Base-by-base conservation (phyloP, 2,797 vertebrate species). In the Sebastes wilsoni region DNA sequence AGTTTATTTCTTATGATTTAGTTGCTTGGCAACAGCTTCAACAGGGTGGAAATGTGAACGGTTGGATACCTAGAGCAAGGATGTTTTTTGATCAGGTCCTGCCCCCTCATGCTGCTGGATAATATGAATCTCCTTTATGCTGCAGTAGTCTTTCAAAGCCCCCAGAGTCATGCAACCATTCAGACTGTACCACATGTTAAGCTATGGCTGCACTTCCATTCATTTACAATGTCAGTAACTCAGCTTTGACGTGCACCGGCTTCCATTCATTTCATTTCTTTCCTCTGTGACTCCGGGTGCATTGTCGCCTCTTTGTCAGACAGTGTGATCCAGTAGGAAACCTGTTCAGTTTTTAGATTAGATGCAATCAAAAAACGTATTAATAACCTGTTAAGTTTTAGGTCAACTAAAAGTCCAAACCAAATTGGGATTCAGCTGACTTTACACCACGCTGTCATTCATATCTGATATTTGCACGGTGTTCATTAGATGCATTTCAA, bases 1-100 rank as follows among this genome's bases (percentile, higher is more conserved):
- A 75, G 81, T 75, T 79, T 72, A 87, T 91, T 87, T 88, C 72
- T 85, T 73, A 75, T 82, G 71, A 87, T 87, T 89, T 80, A 70
- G 92, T 93, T 94, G 93, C 94, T 83, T 92, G 78, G 92, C 93
- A 93, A 92, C 91, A 69, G 72, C 76, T 70, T 89, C 79, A 85
- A 88, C 62, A 75, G 85, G 78, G 72, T 90, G 82, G 75, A 89
- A 78, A 87, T 81, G 72, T 78, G 82, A 91, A 83, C 69, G 54
- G 66, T 89, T 81, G 80, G 81, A 81, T 80, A 85, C 66, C 62
- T 82, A 80, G 70, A 91, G 83, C 59, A 88, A 78, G 83, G 85
- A 70, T 86, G 78, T 66, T 74, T 86, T 90, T 83, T 89, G 60
- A 91, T 89, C 80, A 85, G 72, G 81, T 87, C 71, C 73, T 88